phyloP scores from a whole-genome alignment of 2,888 invertebrate species.

The Ypsolopha scabrella region DNA sequence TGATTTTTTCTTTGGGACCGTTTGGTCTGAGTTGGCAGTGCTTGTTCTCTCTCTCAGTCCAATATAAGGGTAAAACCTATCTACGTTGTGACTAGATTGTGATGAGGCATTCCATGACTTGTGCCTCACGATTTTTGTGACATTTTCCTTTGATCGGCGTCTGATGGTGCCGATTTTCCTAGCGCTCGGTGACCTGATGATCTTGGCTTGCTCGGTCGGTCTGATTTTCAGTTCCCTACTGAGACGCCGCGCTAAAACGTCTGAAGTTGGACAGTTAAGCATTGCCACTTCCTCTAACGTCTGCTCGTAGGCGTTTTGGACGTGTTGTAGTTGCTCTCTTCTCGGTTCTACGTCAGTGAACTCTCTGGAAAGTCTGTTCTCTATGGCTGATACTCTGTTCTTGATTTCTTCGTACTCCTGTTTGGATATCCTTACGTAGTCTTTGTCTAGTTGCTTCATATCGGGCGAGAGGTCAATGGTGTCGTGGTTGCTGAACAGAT shows the following conservation, averaged over 20 bases:
- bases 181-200: slow-evolving; percentile 84
- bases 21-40: slow-evolving; percentile 16
- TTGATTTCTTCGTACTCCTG: slow-evolving; percentile 84
- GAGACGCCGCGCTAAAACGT: slow-evolving; percentile 77
- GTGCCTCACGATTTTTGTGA: slow-evolving; percentile 68
- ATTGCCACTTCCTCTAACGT: slow-evolving; percentile 78
- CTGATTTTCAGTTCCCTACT: slow-evolving; percentile 82
- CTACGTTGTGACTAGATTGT: slow-evolving; percentile 44
- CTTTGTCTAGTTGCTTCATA: slow-evolving; percentile 53
- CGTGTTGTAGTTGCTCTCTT: slow-evolving; percentile 70
- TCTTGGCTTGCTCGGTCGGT: slow-evolving; percentile 75
- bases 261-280: slow-evolving; percentile 73
- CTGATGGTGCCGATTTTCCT: slow-evolving; percentile 83
- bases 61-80: slow-evolving; percentile 65
- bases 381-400: slow-evolving; percentile 79
- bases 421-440: slow-evolving; percentile 79
- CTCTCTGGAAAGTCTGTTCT: slow-evolving; percentile 77
- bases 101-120: slow-evolving; percentile 75
- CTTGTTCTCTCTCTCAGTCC: slow-evolving; percentile 56
- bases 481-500: slow-evolving; percentile 55
- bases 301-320: slow-evolving; percentile 80
- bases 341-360: slow-evolving; percentile 65
- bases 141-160: slow-evolving; percentile 76
- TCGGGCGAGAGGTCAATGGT: slow-evolving; percentile 53
- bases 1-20: slow-evolving; percentile 21